These are phyloP conservation scores for Psilopsiagon aymara DNA, from an alignment of 2,113 vertebrate species.

Conservation along the genomic window DNA sequence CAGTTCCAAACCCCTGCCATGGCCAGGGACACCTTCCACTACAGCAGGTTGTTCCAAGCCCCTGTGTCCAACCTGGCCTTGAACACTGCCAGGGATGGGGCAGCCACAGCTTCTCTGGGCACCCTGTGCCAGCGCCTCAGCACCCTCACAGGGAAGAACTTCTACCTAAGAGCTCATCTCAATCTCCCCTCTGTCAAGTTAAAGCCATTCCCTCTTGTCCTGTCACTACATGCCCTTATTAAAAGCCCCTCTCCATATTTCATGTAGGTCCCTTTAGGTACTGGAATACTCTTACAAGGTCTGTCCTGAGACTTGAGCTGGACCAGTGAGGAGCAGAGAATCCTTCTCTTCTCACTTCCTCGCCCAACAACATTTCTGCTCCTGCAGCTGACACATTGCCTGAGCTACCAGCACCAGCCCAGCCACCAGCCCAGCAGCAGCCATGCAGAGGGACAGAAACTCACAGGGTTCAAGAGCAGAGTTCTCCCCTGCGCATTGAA, in stretches of 20 bases:
- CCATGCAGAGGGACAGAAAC: not conserved
- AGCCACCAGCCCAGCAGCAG: not conserved
- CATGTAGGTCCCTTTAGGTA: not conserved
- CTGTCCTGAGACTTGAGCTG: not conserved
- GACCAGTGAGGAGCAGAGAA: not conserved
- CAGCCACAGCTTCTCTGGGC: not conserved
- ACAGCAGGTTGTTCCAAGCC: not conserved
- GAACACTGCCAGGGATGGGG: not conserved
- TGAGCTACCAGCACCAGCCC: accelerated
- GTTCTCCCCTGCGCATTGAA: not conserved
- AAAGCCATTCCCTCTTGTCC: not conserved
- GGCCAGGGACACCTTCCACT: not conserved
- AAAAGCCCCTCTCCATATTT: not conserved
- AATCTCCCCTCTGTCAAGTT: not conserved
- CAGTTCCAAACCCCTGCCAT: not conserved
- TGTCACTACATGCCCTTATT: not conserved
- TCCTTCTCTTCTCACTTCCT: not conserved
- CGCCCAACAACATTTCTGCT: not conserved
- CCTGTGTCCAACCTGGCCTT: not conserved
- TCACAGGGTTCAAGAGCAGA: not conserved
- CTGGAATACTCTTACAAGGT: not conserved
- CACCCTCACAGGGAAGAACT: not conserved
- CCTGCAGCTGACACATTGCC: accelerated
- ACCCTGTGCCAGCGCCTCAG: not conserved
- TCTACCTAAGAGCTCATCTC: not conserved